Evolutionary conservation across 2,888 invertebrate genomes (phyloP), one percentile per base, ranked within the genome.

Genomic region (Diplazon laetatorius): DNA sequence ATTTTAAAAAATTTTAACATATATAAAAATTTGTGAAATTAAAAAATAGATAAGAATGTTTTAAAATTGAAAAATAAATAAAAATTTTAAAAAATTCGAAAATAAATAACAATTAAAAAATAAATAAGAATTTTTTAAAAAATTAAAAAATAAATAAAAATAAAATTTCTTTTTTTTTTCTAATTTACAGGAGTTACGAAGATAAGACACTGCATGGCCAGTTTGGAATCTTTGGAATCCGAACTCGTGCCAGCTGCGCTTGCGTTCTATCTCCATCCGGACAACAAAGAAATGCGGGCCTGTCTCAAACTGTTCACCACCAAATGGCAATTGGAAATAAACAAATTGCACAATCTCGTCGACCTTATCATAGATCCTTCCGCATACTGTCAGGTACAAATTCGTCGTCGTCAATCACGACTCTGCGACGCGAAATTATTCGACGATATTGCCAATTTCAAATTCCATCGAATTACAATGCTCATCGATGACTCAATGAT

Each of bases 281-380:
- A 92, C 22, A 91, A 93, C n/a, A 90, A 91, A 57, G 92, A 92
- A 78, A 89, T 91, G 80, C 93, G 93, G 80, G 90, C 93, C 0
- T 87, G 90, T 8, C 88, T 91, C 0, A 90, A 91, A 81, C 84
- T 94, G 2, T 89, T 95, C 63, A 91, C 92, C 16, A 89, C 92
- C 20, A 93, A 93, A 68, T 95, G 95, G 95, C 91, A 92, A 25
- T 88, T 91, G 55, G 94, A 95, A 89, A 92, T 94, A 2, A 88
- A 90, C 39, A 92, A 92, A 55, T 92, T 95, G 65, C 92, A 93
- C 78, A 91, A 92, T 72, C 92, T 92, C 50, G 93, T 95, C 44
- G 94, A 94, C 89, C 88, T 94, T 55, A 94, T 95, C 75, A 94
- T 95, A 4, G 95, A 95, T 88, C 94, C 95, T 0, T 92, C 93